Percentiles rank a stretch among this genome's conserved stretches.
Conservation (phyloP, 2,797 vertebrate species). For the Loriculus beryllinus region DNA sequence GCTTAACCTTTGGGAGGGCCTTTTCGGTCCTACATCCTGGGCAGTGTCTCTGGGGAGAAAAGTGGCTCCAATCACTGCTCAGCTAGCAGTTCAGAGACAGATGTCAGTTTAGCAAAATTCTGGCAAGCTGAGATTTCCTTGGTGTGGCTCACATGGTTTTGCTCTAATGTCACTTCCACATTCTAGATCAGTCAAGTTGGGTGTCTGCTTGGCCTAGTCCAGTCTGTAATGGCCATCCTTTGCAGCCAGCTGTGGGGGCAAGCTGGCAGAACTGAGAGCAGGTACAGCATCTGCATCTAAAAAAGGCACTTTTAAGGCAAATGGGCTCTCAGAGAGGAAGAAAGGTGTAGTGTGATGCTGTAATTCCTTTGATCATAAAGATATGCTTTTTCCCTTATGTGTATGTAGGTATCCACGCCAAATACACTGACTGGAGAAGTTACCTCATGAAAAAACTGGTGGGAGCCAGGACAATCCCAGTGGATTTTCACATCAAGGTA, state of each 20-base stretch:
- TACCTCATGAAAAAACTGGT: constrained; percentile 92
- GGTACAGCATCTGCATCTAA: neutral
- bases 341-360: neutral
- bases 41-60: accelerated
- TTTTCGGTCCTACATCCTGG: neutral
- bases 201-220: neutral
- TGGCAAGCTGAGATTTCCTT: neutral
- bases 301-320: neutral
- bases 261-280: neutral
- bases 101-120: neutral
- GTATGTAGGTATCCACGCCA: constrained; percentile 74
- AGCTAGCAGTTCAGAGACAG: neutral
- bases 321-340: neutral
- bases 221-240: neutral
- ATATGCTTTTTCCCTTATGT: neutral
- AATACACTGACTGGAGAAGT: constrained; percentile 87
- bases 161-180: neutral
- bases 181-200: neutral
- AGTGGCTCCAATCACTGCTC: neutral
- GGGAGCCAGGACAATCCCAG: constrained; percentile 89
- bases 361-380: neutral
- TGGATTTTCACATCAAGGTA: constrained; percentile 94
- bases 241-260: neutral
- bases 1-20: neutral
- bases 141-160: neutral